Conservation (phyloP, 2,888 invertebrate species). For the Coecobrya sp. region DNA sequence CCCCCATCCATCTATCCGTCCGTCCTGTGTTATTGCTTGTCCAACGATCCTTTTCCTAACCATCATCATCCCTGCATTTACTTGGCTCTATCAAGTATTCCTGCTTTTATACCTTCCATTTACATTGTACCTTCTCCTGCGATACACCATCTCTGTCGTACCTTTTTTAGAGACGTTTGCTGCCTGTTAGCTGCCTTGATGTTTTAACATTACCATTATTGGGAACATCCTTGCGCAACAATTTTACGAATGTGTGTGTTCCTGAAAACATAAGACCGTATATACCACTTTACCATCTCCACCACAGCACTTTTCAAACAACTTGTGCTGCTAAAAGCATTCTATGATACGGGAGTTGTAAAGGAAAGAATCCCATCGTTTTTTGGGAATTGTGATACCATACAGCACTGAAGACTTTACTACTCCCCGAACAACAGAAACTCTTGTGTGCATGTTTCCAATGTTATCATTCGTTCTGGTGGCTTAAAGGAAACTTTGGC, state of each 20-base stretch:
- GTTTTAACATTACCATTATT: slow-evolving; percentile 54
- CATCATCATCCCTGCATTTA: slow-evolving; percentile 11
- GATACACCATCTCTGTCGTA: slow-evolving; percentile 26
- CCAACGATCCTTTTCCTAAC: slow-evolving; percentile 35
- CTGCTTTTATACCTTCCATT: slow-evolving; percentile 54
- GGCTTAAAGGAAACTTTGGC: slow-evolving; percentile 85
- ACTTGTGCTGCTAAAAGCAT: slow-evolving; percentile 19
- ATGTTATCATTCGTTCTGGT: slow-evolving; percentile 79
- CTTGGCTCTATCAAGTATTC: slow-evolving; percentile 33
- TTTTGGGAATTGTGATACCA: slow-evolving; percentile 21
- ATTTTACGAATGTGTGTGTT: slow-evolving; percentile 81
- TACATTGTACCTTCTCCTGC: slow-evolving; percentile 40
- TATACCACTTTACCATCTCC: not conserved
- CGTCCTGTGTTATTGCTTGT: slow-evolving; percentile 66
- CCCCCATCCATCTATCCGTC: slow-evolving; percentile 77
- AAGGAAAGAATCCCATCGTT: not conserved
- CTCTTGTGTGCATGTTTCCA: slow-evolving; percentile 72
- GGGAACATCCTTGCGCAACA: slow-evolving; percentile 86
- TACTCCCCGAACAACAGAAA: slow-evolving; percentile 35
- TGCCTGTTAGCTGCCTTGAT: slow-evolving; percentile 59
- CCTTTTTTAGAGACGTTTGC: slow-evolving; percentile 38
- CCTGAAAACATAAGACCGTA: slow-evolving; percentile 44
- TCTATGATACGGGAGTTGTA: slow-evolving; percentile 2
- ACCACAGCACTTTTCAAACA: slow-evolving; percentile 68
- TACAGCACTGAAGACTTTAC: slow-evolving; percentile 15